Evolutionary conservation across 2,888 invertebrate species (phyloP).

Genomic region (Drosophila stalkeri): DNA sequence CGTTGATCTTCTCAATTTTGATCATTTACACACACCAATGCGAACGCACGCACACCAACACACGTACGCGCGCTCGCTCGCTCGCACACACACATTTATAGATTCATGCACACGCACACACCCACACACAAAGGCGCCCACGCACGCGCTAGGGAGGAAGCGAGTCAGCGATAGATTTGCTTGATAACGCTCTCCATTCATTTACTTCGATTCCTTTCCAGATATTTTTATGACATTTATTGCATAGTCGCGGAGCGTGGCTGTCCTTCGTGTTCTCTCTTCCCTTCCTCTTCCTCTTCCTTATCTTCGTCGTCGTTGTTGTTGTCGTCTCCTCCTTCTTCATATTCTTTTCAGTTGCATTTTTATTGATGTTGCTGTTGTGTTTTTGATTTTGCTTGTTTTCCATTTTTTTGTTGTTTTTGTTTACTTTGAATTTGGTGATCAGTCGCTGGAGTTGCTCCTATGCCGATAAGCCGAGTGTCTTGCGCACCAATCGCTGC

Average conservation of each 20-base stretch:
- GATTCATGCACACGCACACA: background rate
- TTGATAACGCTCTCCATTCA: background rate
- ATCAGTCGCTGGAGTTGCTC: constrained; percentile 21
- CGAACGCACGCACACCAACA: constrained; percentile 4
- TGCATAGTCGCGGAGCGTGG: background rate
- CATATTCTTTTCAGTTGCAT: background rate
- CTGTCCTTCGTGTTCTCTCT: background rate
- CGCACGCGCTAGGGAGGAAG: background rate
- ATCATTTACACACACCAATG: constrained; percentile 7
- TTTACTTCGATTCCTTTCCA: background rate
- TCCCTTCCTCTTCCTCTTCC: background rate
- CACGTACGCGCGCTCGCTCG: background rate
- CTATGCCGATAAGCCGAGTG: constrained; percentile 89
- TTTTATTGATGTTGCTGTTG: background rate
- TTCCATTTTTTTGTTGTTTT: background rate
- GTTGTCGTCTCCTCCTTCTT: background rate
- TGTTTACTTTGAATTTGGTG: background rate
- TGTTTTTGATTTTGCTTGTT: background rate
- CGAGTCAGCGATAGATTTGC: background rate
- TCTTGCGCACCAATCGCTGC: constrained; percentile 95
- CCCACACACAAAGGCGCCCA: background rate
- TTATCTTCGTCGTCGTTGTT: background rate
- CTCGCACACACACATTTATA: background rate
- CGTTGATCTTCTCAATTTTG: constrained; percentile 26
- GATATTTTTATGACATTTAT: background rate